phyloP scores from a whole-genome alignment of 92 coral and sea anemone species.

The Scolanthus callimorphus region DNA sequence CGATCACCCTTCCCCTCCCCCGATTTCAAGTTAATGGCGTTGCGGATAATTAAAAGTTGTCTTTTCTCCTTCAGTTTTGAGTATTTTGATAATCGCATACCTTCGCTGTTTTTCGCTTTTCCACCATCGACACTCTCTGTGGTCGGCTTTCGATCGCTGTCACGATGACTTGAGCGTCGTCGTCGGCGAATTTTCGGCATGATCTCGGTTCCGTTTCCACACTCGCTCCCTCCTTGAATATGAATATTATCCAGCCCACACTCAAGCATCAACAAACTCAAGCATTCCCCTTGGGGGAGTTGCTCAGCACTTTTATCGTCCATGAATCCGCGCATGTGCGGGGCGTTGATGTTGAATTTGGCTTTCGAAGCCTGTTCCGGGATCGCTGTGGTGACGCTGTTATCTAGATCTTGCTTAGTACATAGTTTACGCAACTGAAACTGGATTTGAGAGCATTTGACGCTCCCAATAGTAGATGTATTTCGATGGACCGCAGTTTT shows the following conservation, averaged over 20 bases:
- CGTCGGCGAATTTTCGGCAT: slow-evolving; percentile 58
- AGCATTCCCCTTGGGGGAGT: slow-evolving; percentile 30
- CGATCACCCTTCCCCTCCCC: neutral
- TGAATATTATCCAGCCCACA: slow-evolving; percentile 83
- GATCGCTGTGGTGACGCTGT: slow-evolving; percentile 91
- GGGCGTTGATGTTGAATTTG: slow-evolving; percentile 68
- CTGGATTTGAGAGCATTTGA: slow-evolving; percentile 74
- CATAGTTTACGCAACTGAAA: slow-evolving; percentile 87
- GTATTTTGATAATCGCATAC: neutral
- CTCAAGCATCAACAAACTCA: slow-evolving; percentile 84
- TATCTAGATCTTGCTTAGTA: slow-evolving; percentile 78
- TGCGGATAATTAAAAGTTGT: too few relatives aligned
- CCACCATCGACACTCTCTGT: neutral
- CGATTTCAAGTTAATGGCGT: too few relatives aligned
- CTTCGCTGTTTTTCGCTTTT: neutral
- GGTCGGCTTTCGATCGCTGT: neutral
- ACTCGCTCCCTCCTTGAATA: slow-evolving; percentile 80
- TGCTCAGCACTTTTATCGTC: slow-evolving; percentile 46
- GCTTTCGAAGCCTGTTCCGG: slow-evolving; percentile 76
- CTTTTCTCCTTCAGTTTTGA: too few relatives aligned
- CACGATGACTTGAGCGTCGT: slow-evolving; percentile 10
- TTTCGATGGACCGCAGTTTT: slow-evolving; percentile 54
- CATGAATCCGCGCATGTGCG: slow-evolving; percentile 52
- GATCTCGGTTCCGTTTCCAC: slow-evolving; percentile 68
- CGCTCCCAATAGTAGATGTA: slow-evolving; percentile 61